These are phyloP conservation scores for Plagiodera versicolora DNA, from an alignment of 2,888 invertebrate genomes.

Conservation along the genomic window DNA sequence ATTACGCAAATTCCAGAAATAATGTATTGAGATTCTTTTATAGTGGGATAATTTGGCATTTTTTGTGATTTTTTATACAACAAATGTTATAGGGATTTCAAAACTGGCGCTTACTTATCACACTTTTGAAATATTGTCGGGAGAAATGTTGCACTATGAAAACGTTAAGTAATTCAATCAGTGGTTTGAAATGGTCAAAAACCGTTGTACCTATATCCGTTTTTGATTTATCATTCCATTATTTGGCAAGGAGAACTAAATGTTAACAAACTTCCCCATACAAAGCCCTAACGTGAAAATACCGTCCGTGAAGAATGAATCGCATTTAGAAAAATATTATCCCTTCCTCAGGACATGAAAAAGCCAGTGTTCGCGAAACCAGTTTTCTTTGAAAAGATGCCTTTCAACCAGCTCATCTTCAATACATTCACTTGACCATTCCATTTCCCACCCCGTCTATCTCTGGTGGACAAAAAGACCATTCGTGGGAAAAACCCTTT, in stretches of 20 bases:
- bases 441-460: constrained; percentile 45
- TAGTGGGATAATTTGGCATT: too few species aligned
- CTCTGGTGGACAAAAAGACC: constrained; percentile 39
- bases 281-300: constrained; percentile 16
- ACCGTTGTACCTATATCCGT: neutral
- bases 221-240: neutral
- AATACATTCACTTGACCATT: constrained; percentile 49
- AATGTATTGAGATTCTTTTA: too few species aligned
- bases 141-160: too few species aligned
- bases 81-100: too few species aligned
- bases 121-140: too few species aligned
- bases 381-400: constrained; percentile 42
- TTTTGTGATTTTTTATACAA: too few species aligned
- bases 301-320: constrained; percentile 19
- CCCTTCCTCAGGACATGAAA: constrained; percentile 30
- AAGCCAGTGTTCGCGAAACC: constrained; percentile 43
- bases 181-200: neutral
- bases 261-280: neutral
- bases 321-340: constrained; percentile 36
- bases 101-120: too few species aligned
- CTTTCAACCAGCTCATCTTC: constrained; percentile 37
- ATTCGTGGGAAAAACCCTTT: constrained; percentile 49
- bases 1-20: too few species aligned
- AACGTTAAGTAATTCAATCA: neutral
- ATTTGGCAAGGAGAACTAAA: neutral